Evolutionary conservation across 2,888 invertebrate species (phyloP).

Genomic region (Drosophila siamana): DNA sequence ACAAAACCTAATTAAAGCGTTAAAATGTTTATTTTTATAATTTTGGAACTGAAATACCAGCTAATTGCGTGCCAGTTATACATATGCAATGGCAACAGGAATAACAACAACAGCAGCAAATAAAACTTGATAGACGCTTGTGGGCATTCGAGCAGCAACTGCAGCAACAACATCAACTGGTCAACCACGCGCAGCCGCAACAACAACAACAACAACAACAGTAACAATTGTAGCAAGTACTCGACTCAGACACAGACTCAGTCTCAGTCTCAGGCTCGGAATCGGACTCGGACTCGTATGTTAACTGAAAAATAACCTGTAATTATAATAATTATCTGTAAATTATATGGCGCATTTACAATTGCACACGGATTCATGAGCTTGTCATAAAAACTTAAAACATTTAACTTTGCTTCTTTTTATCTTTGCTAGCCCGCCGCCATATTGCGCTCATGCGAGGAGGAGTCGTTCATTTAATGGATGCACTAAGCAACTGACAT

Average conservation of each 20-base stretch:
- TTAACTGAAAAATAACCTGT: constrained; percentile 77
- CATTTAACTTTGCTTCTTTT: constrained; percentile 55
- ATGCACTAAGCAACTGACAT: constrained; percentile 24
- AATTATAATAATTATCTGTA: constrained; percentile 81
- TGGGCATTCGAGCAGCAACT: constrained; percentile 48
- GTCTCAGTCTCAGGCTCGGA: neutral
- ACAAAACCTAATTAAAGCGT: constrained; percentile 63
- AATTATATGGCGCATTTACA: constrained; percentile 76
- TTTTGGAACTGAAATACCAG: constrained; percentile 50
- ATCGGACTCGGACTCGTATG: constrained; percentile 36
- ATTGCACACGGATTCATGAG: constrained; percentile 77
- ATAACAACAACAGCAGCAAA: constrained; percentile 25
- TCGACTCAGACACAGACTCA: neutral
- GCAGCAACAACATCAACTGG: constrained; percentile 22
- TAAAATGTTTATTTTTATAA: constrained; percentile 54
- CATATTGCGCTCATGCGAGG: constrained; percentile 36
- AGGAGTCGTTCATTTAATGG: constrained; percentile 25
- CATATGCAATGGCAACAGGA: constrained; percentile 36
- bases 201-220: constrained; percentile 31
- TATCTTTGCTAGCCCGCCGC: constrained; percentile 48
- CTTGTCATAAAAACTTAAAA: constrained; percentile 72
- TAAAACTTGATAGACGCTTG: constrained; percentile 44
- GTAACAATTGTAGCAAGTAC: constrained; percentile 33
- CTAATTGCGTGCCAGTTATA: constrained; percentile 60
- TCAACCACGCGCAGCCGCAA: constrained; percentile 19